Percentiles rank a stretch among this genome's conserved stretches.
Conservation (phyloP, 2,888 invertebrate species). For the Sisyra nigra region DNA sequence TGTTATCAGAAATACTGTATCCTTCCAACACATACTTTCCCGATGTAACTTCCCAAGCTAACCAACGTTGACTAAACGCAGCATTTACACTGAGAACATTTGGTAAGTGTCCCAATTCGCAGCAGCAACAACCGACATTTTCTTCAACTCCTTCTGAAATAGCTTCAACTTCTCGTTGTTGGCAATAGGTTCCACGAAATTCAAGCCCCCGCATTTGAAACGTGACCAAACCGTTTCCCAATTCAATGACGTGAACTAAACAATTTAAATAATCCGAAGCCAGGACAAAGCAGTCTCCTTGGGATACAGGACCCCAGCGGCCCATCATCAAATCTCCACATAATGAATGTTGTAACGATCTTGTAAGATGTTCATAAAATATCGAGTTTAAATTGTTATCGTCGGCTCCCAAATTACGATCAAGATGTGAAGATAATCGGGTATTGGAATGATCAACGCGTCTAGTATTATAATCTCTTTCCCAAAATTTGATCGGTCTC, state of each 20-base stretch:
- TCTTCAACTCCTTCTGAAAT: conserved; percentile 96
- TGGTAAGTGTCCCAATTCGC: conserved; percentile 75
- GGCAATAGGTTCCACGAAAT: conserved; percentile 97
- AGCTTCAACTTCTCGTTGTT: conserved; percentile 96
- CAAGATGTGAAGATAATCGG: conserved; percentile 83
- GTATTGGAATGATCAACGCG: conserved; percentile 96
- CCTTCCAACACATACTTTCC: conserved; percentile 97
- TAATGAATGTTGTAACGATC: conserved; percentile 88
- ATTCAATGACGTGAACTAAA: conserved; percentile 90
- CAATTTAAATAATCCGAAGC: conserved; percentile 98
- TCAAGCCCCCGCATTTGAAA: conserved; percentile 96
- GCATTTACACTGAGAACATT: conserved; percentile 87
- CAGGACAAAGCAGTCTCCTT: conserved; percentile 95
- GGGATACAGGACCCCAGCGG: conserved; percentile 90
- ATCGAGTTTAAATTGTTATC: conserved; percentile 98
- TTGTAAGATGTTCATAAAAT: conserved; percentile 96
- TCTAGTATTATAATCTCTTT: conserved; percentile 93
- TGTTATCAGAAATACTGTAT: conserved; percentile 96
- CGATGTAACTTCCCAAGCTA: conserved; percentile 93
- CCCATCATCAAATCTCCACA: conserved; percentile 87
- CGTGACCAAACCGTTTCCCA: conserved; percentile 95
- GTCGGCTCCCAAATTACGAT: conserved; percentile 81
- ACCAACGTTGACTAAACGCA: conserved; percentile 94
- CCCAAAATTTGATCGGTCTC: conserved; percentile 99
- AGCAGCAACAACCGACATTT: conserved; percentile 90